Evolutionary conservation across 1,140 invertebrate genomes (phyloP).

Genomic region (Condylostylus longicornis): DNA sequence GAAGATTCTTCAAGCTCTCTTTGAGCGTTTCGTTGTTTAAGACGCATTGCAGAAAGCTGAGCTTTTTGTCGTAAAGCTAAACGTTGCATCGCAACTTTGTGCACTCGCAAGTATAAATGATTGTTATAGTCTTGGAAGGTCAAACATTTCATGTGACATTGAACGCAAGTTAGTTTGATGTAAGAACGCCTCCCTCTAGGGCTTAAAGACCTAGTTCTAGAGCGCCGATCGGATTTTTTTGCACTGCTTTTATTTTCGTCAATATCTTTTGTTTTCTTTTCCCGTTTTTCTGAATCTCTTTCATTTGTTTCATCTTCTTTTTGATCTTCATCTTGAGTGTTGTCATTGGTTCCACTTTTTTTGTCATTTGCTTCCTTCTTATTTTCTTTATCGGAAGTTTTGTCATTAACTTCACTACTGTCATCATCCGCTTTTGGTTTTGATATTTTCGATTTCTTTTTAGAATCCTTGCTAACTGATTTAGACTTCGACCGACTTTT

Average conservation of each 20-base stretch:
- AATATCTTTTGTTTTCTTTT: constrained; percentile 31
- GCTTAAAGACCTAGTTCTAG: no score
- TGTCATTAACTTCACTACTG: no score
- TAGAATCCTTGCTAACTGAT: no score
- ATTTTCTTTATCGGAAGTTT: no score
- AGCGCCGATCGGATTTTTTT: no score
- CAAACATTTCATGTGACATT: constrained; percentile 52
- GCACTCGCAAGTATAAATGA: constrained; percentile 51
- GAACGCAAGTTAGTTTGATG: constrained; percentile 56
- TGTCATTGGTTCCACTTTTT: no score
- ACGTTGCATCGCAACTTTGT: constrained; percentile 51
- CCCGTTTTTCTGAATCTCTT: constrained; percentile 34
- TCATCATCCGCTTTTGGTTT: no score
- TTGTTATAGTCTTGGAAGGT: constrained; percentile 58
- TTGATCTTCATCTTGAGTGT: no score
- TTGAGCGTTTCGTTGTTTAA: constrained; percentile 55
- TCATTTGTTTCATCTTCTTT: constrained; percentile 17
- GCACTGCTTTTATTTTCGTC: constrained; percentile 21
- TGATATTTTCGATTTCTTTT: no score
- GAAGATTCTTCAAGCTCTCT: constrained; percentile 50
- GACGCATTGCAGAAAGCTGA: constrained; percentile 53
- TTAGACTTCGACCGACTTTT: no score
- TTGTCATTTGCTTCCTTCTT: no score
- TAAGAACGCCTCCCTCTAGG: constrained; percentile 36
- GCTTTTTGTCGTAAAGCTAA: constrained; percentile 54